Conservation (phyloP, 2,888 invertebrate species). For the Cheilosia pagana region DNA sequence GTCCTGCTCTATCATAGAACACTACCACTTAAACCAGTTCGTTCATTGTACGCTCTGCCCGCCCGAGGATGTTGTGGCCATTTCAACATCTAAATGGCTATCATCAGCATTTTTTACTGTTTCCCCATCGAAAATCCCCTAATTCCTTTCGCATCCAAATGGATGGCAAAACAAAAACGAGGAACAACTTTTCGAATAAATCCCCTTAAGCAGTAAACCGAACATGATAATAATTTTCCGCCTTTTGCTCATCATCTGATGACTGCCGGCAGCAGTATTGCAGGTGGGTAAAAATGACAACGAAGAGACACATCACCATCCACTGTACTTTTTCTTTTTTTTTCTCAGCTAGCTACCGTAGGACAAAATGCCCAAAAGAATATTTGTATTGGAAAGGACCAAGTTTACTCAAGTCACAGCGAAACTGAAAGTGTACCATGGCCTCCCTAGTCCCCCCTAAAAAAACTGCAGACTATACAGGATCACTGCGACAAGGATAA, state of each 20-base stretch:
- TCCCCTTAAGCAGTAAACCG: constrained; percentile 58
- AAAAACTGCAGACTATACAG: constrained; percentile 38
- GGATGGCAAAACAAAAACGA: constrained; percentile 13
- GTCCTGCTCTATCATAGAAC: not conserved
- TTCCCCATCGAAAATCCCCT: constrained; percentile 16
- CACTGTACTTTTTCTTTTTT: constrained; percentile 10
- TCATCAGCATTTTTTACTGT: constrained; percentile 4
- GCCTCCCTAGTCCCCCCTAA: not conserved
- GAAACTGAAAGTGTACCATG: constrained; percentile 26
- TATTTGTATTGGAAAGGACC: constrained; percentile 51
- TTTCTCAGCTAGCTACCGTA: not conserved
- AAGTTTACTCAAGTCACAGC: constrained; percentile 50
- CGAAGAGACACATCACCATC: constrained; percentile 53
- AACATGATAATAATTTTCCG: constrained; percentile 59
- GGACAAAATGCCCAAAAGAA: constrained; percentile 20
- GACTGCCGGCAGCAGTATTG: constrained; percentile 24
- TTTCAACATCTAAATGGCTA: constrained; percentile 29
- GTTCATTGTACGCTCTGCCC: not conserved
- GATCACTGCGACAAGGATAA: constrained; percentile 32
- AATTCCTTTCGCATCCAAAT: constrained; percentile 12
- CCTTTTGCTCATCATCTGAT: not conserved
- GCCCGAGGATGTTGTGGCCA: constrained; percentile 8
- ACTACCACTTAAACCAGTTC: not conserved
- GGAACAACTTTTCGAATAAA: constrained; percentile 62
- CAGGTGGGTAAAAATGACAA: constrained; percentile 39